phyloP scores from a whole-genome alignment of 2,113 vertebrate species.

The Manacus vitellinus region DNA sequence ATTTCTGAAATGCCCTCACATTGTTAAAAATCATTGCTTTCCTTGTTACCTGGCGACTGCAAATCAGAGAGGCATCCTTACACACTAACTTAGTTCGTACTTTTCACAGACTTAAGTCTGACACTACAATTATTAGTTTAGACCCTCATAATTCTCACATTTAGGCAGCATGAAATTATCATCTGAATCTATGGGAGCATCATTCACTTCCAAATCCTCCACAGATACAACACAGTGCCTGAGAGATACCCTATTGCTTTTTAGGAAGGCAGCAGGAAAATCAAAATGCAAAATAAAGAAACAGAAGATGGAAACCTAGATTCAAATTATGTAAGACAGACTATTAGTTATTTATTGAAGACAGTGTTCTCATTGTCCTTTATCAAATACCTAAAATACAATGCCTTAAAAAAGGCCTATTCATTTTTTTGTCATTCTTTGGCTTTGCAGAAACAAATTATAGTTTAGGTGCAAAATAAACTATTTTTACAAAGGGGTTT shows the following conservation, averaged over 20 bases:
- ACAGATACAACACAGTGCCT: neutral
- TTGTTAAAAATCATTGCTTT: neutral
- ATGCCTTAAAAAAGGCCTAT: neutral
- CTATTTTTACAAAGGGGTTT: neutral
- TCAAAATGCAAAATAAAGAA: neutral
- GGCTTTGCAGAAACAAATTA: neutral
- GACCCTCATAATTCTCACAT: neutral
- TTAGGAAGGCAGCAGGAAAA: neutral
- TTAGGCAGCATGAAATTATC: slow-evolving; percentile 15
- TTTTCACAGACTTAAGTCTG: neutral
- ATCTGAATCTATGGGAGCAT: neutral
- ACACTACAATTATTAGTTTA: neutral
- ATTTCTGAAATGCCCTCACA: neutral
- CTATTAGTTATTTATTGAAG: neutral
- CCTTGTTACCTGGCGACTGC: slow-evolving; percentile 4
- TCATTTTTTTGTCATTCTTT: neutral
- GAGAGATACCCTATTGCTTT: neutral
- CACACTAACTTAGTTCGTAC: neutral
- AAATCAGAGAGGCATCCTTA: slow-evolving; percentile 22
- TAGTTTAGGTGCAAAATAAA: neutral
- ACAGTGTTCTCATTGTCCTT: neutral
- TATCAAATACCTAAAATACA: neutral
- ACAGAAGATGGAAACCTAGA: neutral
- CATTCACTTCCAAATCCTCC: neutral
- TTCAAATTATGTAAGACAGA: neutral